phyloP scores from a whole-genome alignment of 2,797 vertebrate species.

The Mormyrops attenuatus region DNA sequence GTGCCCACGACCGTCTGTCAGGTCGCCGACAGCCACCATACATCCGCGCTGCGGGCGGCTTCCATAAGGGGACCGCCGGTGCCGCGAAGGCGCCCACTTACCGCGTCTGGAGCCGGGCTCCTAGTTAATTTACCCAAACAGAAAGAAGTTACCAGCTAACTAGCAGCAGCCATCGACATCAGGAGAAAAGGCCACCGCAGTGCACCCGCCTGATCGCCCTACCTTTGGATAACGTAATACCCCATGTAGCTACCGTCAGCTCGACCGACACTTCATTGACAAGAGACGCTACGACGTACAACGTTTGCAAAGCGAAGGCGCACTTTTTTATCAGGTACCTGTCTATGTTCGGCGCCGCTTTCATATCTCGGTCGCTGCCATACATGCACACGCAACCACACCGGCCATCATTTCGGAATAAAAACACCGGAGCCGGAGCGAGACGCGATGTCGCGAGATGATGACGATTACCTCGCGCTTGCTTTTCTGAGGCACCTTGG shows the following conservation, averaged over 20 bases:
- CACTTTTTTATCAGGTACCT: constrained; percentile 21
- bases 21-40: not conserved
- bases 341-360: constrained; percentile 12
- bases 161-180: not conserved
- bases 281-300: not conserved
- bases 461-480: not conserved
- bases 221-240: not conserved
- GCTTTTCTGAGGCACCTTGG: not conserved
- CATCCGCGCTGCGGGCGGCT: not conserved
- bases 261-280: not conserved
- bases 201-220: not conserved
- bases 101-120: not conserved
- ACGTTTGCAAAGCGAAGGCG: not conserved
- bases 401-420: constrained; percentile 6
- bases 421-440: constrained; percentile 17
- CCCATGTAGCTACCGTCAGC: not conserved
- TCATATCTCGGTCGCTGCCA: constrained; percentile 28
- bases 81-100: not conserved
- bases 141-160: not conserved
- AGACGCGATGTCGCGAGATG: constrained; percentile 30
- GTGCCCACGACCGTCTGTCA: not conserved
- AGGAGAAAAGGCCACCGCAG: not conserved
- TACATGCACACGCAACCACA: not conserved
- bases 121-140: not conserved
- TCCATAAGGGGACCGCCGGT: not conserved